Conservation (phyloP, 1,140 invertebrate species). For the Octopus bimaculoides region DNA sequence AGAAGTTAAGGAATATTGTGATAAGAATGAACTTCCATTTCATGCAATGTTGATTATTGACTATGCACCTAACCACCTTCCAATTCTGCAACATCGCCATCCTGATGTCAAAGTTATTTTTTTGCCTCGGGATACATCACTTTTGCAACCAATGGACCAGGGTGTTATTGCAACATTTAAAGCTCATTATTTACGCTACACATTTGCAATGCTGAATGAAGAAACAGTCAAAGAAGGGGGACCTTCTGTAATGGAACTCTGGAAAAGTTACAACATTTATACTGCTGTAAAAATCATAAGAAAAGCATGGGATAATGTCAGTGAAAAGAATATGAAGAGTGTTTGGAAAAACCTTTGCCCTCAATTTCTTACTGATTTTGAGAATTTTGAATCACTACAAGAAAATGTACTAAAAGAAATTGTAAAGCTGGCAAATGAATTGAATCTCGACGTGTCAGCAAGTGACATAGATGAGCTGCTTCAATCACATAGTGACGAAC, state of each 20-base stretch:
- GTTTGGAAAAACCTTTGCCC: background rate
- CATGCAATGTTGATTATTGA: background rate
- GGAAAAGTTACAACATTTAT: conserved; percentile 1
- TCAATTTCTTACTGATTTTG: background rate
- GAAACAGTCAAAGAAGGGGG: background rate
- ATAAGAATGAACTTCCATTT: too few species aligned
- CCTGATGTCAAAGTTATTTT: background rate
- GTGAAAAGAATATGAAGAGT: background rate
- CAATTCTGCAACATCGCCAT: background rate
- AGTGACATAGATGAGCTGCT: too few species aligned
- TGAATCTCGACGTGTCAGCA: too few species aligned
- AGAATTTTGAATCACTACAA: background rate
- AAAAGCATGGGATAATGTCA: background rate
- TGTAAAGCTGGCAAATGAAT: too few species aligned
- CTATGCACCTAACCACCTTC: background rate
- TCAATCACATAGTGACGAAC: too few species aligned
- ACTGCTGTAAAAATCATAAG: background rate
- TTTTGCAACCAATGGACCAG: conserved; percentile 1
- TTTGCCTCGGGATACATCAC: background rate
- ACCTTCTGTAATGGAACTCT: background rate
- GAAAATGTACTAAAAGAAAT: too few species aligned
- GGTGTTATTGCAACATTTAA: background rate
- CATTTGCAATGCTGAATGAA: background rate
- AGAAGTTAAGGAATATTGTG: too few species aligned
- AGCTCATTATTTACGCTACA: too few species aligned